Conservation (phyloP, 2,113 vertebrate genomes). For the Pteropus alecto region DNA sequence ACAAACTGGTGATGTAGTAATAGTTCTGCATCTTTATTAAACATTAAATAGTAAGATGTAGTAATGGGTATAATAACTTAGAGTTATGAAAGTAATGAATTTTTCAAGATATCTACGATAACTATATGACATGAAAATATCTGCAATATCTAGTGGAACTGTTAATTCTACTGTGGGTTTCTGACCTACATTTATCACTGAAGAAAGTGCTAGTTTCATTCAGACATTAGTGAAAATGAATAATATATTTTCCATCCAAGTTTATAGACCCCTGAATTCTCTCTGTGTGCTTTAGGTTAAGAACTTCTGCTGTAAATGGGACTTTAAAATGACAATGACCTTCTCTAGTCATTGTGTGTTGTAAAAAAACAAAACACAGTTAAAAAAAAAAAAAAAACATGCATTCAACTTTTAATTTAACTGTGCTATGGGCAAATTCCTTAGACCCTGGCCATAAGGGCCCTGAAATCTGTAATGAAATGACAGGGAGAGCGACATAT, state of each 20-base stretch:
- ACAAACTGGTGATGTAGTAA: neutral
- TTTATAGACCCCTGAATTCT: neutral
- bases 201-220: neutral
- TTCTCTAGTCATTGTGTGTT: neutral
- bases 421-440: neutral
- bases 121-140: neutral
- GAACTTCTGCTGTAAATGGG: neutral
- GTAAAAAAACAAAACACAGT: neutral
- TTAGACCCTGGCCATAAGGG: neutral
- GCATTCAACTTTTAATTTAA: neutral
- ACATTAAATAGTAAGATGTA: conserved; percentile 8
- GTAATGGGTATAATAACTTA: neutral
- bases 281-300: neutral
- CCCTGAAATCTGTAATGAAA: neutral
- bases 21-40: neutral
- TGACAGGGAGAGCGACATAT: neutral
- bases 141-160: neutral
- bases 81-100: neutral
- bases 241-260: neutral
- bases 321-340: neutral
- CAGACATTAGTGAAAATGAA: conserved; percentile 7
- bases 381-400: neutral
- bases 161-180: neutral
- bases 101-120: neutral
- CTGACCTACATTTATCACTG: neutral